phyloP scores from a whole-genome alignment of 1,140 invertebrate species.

The Anastrepha obliqua region DNA sequence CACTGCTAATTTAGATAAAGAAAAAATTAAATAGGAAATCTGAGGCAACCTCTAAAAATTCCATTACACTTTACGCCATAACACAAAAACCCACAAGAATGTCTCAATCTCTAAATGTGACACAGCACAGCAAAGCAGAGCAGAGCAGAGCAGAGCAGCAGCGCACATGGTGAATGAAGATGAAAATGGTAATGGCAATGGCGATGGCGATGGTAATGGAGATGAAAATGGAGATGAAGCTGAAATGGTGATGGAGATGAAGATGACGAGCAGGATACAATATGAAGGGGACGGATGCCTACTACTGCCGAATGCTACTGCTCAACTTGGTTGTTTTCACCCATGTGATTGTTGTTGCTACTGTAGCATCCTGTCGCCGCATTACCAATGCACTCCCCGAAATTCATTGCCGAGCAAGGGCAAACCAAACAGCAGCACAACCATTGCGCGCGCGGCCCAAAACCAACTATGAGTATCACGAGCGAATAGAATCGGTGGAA shows the following conservation, averaged over 20 bases:
- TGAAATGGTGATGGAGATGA: neutral
- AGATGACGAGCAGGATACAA: neutral
- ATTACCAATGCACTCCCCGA: neutral
- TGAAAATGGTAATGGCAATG: conserved; percentile 40
- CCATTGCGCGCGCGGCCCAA: neutral
- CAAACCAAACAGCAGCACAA: neutral
- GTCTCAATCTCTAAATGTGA: conserved; percentile 71
- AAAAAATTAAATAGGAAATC: conserved; percentile 66
- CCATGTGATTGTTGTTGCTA: neutral
- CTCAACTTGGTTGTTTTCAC: neutral
- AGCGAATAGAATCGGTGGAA: neutral
- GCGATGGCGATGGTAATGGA: neutral
- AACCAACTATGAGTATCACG: neutral
- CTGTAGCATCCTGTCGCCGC: neutral
- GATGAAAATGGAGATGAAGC: neutral
- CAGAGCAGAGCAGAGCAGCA: neutral
- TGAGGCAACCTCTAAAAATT: conserved; percentile 73
- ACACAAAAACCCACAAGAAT: conserved; percentile 71
- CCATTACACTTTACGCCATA: conserved; percentile 73
- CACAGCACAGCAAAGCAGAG: conserved; percentile 57
- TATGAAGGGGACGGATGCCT: neutral
- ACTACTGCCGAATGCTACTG: neutral
- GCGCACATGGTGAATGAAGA: neutral
- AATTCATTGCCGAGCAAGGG: neutral
- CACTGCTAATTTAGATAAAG: conserved; percentile 73